Conservation (phyloP, 2,113 vertebrate genomes). For the Campylomormyrus tamandua region DNA sequence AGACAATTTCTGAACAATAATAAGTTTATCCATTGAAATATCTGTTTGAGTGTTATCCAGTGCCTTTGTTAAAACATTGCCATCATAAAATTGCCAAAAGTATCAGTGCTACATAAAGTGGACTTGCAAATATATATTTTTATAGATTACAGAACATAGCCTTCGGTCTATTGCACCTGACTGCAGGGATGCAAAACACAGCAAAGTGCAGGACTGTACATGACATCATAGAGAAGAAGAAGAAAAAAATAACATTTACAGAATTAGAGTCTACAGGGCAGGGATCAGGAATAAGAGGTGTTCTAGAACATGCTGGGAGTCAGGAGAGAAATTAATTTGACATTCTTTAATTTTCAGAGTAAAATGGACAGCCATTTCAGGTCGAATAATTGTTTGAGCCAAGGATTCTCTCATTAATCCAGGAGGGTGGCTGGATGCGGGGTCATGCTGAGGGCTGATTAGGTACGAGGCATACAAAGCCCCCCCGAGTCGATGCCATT, state of each 20-base stretch:
- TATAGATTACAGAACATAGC: neutral
- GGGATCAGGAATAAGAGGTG: constrained; percentile 90
- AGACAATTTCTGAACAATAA: neutral
- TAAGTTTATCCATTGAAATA: neutral
- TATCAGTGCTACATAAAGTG: neutral
- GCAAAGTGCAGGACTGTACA: neutral
- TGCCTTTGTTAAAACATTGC: neutral
- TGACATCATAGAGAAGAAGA: constrained; percentile 38
- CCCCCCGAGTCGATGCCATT: constrained; percentile 96
- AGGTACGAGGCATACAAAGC: constrained; percentile 99
- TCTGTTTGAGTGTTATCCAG: neutral
- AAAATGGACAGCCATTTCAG: constrained; percentile 96
- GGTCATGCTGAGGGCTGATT: constrained; percentile 99
- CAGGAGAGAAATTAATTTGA: constrained; percentile 78
- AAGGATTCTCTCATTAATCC: constrained; percentile 99
- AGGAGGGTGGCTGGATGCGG: constrained; percentile 90
- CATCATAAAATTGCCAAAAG: neutral
- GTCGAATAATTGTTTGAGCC: constrained; percentile 99
- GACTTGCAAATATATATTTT: neutral
- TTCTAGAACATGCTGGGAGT: constrained; percentile 72
- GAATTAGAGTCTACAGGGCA: constrained; percentile 72
- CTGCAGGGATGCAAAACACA: neutral
- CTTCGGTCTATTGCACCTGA: neutral
- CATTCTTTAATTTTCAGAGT: constrained; percentile 96
- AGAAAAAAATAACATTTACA: constrained; percentile 60